Evolutionary conservation across 2,113 vertebrate genomes (phyloP), one percentile per base, ranked within the genome.

Genomic region (Andinoacara biseriatus): DNA sequence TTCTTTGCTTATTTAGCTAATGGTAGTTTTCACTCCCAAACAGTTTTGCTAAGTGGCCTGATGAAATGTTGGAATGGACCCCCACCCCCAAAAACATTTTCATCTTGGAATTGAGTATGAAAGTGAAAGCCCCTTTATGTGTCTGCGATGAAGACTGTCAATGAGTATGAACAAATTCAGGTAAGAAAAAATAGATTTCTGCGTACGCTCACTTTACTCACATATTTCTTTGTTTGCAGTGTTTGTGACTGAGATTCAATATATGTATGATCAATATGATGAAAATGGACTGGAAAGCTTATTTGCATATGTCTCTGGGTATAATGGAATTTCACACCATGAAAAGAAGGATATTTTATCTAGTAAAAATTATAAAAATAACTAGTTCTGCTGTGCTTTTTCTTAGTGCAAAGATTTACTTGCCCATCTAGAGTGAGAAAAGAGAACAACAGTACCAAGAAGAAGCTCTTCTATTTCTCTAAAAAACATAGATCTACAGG

Each of bases 401-500:
- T 72, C 43, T 26, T 52, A 20, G 3, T 72, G 17, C 31, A 29
- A 52, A 52, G 26, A 6, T n/a, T 22, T 13, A 24, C 40, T 15
- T 54, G 46, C 17, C 31, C 46, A 72, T 26, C 20, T 72, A 72
- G 6, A n/a, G 13, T 72, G 43, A 72, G 49, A 54, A 72, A 52
- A 72, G 67, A 54, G 46, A 18, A 20, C 14, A 13, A 52, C 31
- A 18, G 46, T 72, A 72, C 65, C 49, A 69, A 20, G 17, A 69
- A 20, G 24, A 29, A 31, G 43, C 2, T 1, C 43, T 31, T 72
- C 17, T 1, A 20, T 72, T 52, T 52, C 43, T 29, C 24, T 13
- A 52, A 31, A 52, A 69, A 52, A 60, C 17, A 14, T 43, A 60
- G 65, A 86, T 75, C 38, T 87, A 52, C 74, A 31, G 60, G 22